These are phyloP conservation scores for Lingula anatina DNA, from an alignment of 2,888 invertebrate genomes.

Conservation along the genomic window DNA sequence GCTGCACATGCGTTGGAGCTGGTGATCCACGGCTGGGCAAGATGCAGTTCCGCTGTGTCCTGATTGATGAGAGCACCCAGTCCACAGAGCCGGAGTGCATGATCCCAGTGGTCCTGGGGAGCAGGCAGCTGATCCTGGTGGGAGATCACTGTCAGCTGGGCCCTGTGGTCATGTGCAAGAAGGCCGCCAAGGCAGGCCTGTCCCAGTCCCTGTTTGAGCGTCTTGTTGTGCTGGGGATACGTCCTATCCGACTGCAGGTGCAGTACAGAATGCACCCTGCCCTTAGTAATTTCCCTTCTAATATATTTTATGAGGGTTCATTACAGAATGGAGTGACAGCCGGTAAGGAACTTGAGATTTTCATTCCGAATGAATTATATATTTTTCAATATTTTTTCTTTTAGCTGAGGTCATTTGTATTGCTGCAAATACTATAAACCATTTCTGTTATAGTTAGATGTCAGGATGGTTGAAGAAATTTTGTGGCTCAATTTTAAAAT, in stretches of 20 bases:
- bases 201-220: conserved; percentile 96
- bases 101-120: conserved; percentile 97
- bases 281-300: conserved; percentile 93
- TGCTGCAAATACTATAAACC: background rate
- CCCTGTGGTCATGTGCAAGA: conserved; percentile 99
- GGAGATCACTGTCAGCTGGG: conserved; percentile 99
- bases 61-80: conserved; percentile 97
- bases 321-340: conserved; percentile 98
- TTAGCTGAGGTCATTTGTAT: background rate
- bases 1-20: conserved; percentile 98
- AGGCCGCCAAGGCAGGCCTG: conserved; percentile 93
- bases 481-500: too few species aligned
- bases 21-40: conserved; percentile 91
- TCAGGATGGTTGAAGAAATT: background rate
- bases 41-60: conserved; percentile 90
- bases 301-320: conserved; percentile 98
- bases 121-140: conserved; percentile 92
- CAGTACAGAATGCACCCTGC: conserved; percentile 99
- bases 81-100: conserved; percentile 93
- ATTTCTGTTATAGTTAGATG: background rate
- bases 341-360: conserved; percentile 45
- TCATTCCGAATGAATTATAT: background rate
- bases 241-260: conserved; percentile 88
- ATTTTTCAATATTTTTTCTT: background rate
- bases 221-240: conserved; percentile 91